Base-by-base conservation (phyloP, 2,888 invertebrate genomes). In the Xylocampa areola region DNA sequence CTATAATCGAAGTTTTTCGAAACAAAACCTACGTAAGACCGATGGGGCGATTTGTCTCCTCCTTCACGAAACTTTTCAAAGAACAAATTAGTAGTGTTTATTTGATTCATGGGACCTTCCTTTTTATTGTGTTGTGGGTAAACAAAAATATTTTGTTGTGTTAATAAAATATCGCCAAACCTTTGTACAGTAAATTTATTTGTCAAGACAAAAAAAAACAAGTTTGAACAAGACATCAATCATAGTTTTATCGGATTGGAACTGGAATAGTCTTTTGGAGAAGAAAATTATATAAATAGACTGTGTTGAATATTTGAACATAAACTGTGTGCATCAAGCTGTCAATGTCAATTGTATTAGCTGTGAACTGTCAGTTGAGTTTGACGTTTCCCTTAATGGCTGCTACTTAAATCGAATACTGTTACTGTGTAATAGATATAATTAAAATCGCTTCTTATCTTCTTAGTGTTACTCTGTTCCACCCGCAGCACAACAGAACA, bases 41-140 rank as follows among this genome's bases (percentile, higher is more conserved):
- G 64, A 37, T 68, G 25, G 14, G 1, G 19, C 33, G 36, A 68
- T 68, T 50, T 17, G 40, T 50, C 37, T 52, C 35, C 25, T 19
- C 23, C 17, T 23, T 33, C 29, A 14, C 10, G 17, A 63, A 65
- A 50, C 40, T 54, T 66, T 50, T 16, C 10, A 32, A 25, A 36
- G 29, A 68, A 62, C 35, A 48, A 62, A 62, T 65, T 49, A 52
- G 21, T 40, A 45, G 36, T 54, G 21, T 47, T 69, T 27, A 27
- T 49, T 40, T 62, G 32, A 61, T 53, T 49, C 30, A 53, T 33
- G 27, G 36, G 17, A 7, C 13, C 16, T 44, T 35, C 11, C 8
- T 14, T n/a, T 27, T 53, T 44, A 40, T 36, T 44, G 1, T 41
- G 13, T 52, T 39, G 32, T 17, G 25, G 25, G 14, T 6, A 53